Evolutionary conservation across 2,888 invertebrate genomes (phyloP).

Genomic region (Dysmachus trigonus): DNA sequence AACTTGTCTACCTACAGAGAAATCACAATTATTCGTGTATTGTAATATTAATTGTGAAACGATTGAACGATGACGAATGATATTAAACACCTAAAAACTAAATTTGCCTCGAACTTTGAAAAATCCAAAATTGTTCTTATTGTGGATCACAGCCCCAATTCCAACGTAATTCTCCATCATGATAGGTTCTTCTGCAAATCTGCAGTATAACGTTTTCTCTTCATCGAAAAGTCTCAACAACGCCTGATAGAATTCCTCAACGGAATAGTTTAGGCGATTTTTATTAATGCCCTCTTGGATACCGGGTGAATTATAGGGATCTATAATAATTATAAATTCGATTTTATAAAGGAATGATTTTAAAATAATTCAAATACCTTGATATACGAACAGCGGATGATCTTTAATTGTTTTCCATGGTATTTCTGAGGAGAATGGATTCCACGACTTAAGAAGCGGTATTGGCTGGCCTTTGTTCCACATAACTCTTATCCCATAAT

Average conservation of each 20-base stretch:
- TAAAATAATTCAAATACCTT: conserved; percentile 66
- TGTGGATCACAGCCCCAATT: conserved; percentile 80
- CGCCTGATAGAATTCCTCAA: conserved; percentile 56
- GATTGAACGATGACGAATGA: neutral
- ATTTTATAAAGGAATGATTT: neutral
- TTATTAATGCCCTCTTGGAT: conserved; percentile 50
- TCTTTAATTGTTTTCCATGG: conserved; percentile 82
- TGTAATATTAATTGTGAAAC: neutral
- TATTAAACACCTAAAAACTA: conserved; percentile 72
- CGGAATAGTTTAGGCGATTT: conserved; percentile 52
- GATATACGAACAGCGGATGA: conserved; percentile 80
- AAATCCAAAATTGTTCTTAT: conserved; percentile 84
- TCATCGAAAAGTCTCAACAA: conserved; percentile 54
- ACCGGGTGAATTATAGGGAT: conserved; percentile 47
- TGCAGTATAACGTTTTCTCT: conserved; percentile 49
- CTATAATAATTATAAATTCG: conserved; percentile 7
- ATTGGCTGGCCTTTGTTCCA: conserved; percentile 80
- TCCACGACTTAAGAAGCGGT: conserved; percentile 79
- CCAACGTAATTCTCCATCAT: conserved; percentile 83
- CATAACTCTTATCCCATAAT: conserved; percentile 77
- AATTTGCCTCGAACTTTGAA: conserved; percentile 87
- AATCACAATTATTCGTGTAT: neutral
- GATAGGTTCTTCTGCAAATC: conserved; percentile 71
- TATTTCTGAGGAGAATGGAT: conserved; percentile 81
- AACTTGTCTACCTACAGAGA: neutral